Base-by-base conservation (phyloP, 1,140 invertebrate species). In the Drosophila rufa region DNA sequence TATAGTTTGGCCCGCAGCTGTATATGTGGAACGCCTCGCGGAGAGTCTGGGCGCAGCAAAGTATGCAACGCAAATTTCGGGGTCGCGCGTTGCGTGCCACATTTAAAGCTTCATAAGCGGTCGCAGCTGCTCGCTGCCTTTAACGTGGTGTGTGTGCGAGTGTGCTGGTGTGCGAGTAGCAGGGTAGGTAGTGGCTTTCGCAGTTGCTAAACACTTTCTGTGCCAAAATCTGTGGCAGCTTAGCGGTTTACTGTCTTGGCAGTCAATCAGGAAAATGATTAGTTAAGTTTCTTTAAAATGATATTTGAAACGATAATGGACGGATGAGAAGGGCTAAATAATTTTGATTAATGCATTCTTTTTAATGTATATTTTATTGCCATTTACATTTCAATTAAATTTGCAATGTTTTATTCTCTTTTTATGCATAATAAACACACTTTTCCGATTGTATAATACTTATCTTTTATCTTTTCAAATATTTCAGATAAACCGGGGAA, bases 1-100 rank as follows among this genome's bases (percentile, higher is more conserved):
- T 55, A 38, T 55, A 22, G 22, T 15, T 33, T 22, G 22, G 51
- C 14, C 19, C 33, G 8, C 51, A 15, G 33, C 33, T 55, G 51
- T 68, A 14, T 40, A 15, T 36, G 15, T 43, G 38, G n/a, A 22
- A 55, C 56, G 65, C 43, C 60, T 17, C 36, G 25, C 46, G 12
- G 47, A 19, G 60, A 83, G 65, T 58, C 25, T 38, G 50, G 50
- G 82, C 82, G 75, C 82, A 81, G 58, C 76, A 38, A 79, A 87
- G 84, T 76, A 83, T 89, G 84, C 80, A 89, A 74, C 80, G 66
- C 56, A 80, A 70, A 78, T 78, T 80, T 83, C 53, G 58, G 62
- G 57, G 56, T 79, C 80, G 75, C 66, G 81, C 67, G 48, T 71
- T 81, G 69, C 60, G 82, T 81, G 74, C 62, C 71, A 62, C 79